phyloP scores from a whole-genome alignment of 2,797 vertebrate genomes.

The Yasuhikotakia modesta region DNA sequence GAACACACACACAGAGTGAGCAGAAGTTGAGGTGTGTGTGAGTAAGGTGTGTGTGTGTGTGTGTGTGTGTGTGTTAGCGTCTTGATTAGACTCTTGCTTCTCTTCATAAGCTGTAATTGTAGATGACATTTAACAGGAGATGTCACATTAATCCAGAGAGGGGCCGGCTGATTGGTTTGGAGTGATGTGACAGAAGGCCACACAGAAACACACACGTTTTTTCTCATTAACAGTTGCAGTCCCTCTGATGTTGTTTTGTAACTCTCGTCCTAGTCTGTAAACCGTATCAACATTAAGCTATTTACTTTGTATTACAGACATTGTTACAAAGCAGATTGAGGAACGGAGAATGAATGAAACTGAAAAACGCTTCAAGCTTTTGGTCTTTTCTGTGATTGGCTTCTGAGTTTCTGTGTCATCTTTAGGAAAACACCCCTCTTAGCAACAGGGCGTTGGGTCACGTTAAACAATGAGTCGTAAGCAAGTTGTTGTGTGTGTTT shows the following conservation, averaged over 20 bases:
- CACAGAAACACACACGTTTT: slow-evolving; percentile 38
- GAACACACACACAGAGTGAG: not conserved
- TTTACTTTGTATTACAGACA: not conserved
- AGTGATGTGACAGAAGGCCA: slow-evolving; percentile 54
- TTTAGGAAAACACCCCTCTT: not conserved
- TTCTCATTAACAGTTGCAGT: not conserved
- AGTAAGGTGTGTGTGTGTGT: slow-evolving; percentile 48
- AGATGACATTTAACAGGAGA: slow-evolving; percentile 70
- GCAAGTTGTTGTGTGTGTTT: not conserved
- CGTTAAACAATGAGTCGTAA: not conserved
- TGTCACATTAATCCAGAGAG: slow-evolving; percentile 66
- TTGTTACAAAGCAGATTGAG: not conserved
- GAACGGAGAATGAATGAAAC: no score
- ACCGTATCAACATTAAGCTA: not conserved
- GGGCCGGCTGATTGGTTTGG: slow-evolving; percentile 63
- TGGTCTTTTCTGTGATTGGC: no score
- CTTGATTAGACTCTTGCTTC: slow-evolving; percentile 62
- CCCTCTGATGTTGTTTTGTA: not conserved
- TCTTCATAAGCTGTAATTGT: slow-evolving; percentile 68
- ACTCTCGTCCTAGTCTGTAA: not conserved
- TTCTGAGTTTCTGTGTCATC: not conserved
- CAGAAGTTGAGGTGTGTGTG: slow-evolving; percentile 33
- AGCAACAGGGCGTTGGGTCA: not conserved
- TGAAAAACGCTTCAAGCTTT: no score
- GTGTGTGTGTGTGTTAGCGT: slow-evolving; percentile 16